Evolutionary conservation across 2,113 vertebrate species (phyloP).

Genomic region (Talpa occidentalis): DNA sequence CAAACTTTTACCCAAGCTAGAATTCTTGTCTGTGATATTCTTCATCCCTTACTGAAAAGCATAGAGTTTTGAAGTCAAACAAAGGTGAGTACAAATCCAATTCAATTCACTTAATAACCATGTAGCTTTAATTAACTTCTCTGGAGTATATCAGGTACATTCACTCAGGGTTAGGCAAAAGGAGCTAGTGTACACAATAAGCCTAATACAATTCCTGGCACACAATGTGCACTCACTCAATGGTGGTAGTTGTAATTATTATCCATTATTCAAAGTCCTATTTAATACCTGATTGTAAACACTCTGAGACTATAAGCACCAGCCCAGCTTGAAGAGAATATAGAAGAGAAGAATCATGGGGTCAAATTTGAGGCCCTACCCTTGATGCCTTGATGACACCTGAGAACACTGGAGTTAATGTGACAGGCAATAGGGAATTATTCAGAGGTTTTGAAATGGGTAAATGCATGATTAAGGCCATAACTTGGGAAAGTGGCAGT

Average conservation of each 20-base stretch:
- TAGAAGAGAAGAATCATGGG: neutral
- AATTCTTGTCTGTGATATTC: neutral
- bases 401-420: neutral
- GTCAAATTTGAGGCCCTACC: neutral
- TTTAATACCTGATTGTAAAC: neutral
- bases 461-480: neutral
- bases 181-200: neutral
- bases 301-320: neutral
- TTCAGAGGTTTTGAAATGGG: neutral
- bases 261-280: neutral
- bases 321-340: neutral
- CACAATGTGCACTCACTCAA: neutral
- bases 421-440: neutral
- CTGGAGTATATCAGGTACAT: neutral
- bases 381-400: neutral
- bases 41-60: slow-evolving; percentile 34
- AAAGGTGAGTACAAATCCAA: slow-evolving; percentile 8
- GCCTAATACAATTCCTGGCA: neutral
- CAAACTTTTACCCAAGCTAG: slow-evolving; percentile 19
- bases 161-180: neutral
- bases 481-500: neutral
- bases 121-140: neutral
- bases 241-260: neutral
- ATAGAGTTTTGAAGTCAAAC: neutral
- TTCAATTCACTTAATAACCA: neutral